These are phyloP conservation scores for Ptiloglossa arizonensis DNA, from an alignment of 1,140 invertebrate species.

Conservation along the genomic window DNA sequence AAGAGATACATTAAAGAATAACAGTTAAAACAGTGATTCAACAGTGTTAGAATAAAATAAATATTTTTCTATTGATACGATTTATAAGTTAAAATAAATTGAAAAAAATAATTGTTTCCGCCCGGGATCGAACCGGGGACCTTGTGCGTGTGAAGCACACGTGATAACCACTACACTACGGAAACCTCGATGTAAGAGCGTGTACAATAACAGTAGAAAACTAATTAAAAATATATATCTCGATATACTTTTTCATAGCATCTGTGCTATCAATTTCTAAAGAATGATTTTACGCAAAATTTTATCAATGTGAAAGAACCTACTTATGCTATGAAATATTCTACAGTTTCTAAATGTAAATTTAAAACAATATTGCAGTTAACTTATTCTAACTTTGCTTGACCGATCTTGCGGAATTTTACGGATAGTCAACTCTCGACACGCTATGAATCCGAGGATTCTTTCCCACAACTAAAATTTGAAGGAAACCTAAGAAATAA, in stretches of 20 bases:
- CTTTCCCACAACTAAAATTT: neutral
- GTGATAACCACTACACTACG: conserved; percentile 69
- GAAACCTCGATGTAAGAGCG: no score
- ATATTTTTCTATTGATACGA: neutral
- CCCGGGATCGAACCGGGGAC: conserved; percentile 68
- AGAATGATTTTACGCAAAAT: no score
- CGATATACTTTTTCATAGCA: no score
- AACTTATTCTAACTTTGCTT: neutral
- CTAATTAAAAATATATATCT: no score
- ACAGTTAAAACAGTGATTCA: neutral
- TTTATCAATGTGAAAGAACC: no score
- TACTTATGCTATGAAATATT: neutral
- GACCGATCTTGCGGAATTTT: neutral
- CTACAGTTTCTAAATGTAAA: conserved; percentile 15
- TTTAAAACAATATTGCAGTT: neutral
- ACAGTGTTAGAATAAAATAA: no score
- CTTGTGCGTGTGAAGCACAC: conserved; percentile 69
- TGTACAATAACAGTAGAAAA: no score
- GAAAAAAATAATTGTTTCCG: conserved; percentile 49
- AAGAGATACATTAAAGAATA: neutral
- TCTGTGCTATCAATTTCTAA: no score
- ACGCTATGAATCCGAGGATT: neutral
- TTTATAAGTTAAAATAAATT: neutral
- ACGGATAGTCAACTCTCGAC: neutral
- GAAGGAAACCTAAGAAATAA: no score